Evolutionary conservation across 2,888 invertebrate species (phyloP), one percentile per base, ranked within the genome.

Genomic region (Plemyria rubiginata): DNA sequence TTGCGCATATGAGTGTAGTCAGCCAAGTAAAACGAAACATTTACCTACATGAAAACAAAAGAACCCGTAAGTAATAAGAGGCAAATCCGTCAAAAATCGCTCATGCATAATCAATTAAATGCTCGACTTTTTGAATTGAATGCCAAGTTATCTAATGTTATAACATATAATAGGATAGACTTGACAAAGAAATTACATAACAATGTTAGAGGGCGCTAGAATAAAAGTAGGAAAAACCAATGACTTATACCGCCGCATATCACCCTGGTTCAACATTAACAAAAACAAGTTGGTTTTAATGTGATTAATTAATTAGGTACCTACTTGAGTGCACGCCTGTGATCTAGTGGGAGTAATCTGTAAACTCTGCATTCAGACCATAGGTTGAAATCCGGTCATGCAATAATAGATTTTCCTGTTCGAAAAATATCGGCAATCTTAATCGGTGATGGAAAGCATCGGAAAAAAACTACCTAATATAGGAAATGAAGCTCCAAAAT

Each of bases 41-140:
- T 64, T 54, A n/a, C n/a, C n/a, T n/a, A 60, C 54, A 70, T 64
- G 12, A 62, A 69, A 66, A 74, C 71, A 71, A 72, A 71, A 71
- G 53, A 66, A 66, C 65, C 62, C 68, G 11, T 71, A n/a, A 76
- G 72, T 72, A 70, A 71, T 61, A 62, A 69, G 49, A 69, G 66
- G 64, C 57, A 68, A 66, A 67, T 67, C 72, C 69, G 70, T 68
- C 54, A 54, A 60, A 60, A 66, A 58, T 50, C 28, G 29, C 50
- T 65, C 55, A 70, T 78, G 66, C 72, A 77, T 77, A 77, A 76
- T 76, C 63, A 77, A 75, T 60, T 59, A 13, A 8, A 49, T 56
- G 51, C 51, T 51, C 36, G 52, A 40, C 22, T 36, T 49, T 56
- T 52, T 50, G 49, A 66, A 66, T 61, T 70, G 65, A 72, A 65